These are phyloP conservation scores for Amblyteles armatorius DNA, from an alignment of 2,888 invertebrate genomes.

Conservation along the genomic window DNA sequence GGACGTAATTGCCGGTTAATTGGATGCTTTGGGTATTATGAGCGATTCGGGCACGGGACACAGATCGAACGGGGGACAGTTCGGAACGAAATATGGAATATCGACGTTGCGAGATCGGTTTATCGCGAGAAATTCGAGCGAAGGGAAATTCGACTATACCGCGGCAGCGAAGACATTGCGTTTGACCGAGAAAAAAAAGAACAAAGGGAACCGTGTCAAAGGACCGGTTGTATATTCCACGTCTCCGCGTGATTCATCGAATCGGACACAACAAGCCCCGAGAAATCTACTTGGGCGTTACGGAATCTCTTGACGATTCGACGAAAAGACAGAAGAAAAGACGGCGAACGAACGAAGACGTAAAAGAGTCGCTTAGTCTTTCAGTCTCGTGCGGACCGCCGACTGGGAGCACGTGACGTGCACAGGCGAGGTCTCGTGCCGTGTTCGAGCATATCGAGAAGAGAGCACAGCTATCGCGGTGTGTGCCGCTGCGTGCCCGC, in stretches of 20 bases:
- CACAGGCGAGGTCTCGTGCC: constrained; percentile 52
- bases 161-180: not conserved
- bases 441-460: constrained; percentile 47
- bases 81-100: not conserved
- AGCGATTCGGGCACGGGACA: constrained; percentile 37
- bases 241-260: constrained; percentile 61
- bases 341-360: constrained; percentile 18
- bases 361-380: constrained; percentile 48
- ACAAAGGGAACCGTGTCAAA: constrained; percentile 36
- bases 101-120: not conserved
- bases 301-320: constrained; percentile 47
- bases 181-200: constrained; percentile 8
- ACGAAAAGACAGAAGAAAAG: constrained; percentile 52
- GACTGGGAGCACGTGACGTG: constrained; percentile 61
- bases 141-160: too few relatives aligned
- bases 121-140: too few relatives aligned
- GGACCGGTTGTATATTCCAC: constrained; percentile 46
- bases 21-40: constrained; percentile 42
- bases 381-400: constrained; percentile 61
- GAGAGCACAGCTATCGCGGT: constrained; percentile 1
- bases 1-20: constrained; percentile 57
- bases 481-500: not conserved
- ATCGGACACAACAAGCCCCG: not conserved
- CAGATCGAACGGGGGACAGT: not conserved
- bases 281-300: constrained; percentile 26